Evolutionary conservation across 2,888 invertebrate genomes (phyloP), one percentile per base, ranked within the genome.

Genomic region (Saturnia japonica): DNA sequence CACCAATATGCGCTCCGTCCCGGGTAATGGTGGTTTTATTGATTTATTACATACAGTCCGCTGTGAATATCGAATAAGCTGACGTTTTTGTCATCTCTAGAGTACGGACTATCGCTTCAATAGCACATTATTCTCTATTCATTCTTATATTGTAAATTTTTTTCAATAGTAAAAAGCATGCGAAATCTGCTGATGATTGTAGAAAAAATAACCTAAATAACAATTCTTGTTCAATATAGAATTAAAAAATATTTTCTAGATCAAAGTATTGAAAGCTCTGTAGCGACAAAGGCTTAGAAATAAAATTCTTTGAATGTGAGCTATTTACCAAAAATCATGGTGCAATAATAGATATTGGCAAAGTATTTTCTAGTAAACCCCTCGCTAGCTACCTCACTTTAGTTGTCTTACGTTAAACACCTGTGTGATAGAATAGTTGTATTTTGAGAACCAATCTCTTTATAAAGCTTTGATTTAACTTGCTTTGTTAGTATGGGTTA

Each of bases 21-120:
- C 75, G 77, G 74, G 78, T 84, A 85, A 85, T 85, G 80, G 82
- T 77, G 77, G 73, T 78, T 77, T 82, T 82, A 84, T 82, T 82
- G 86, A 86, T 86, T 85, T 85, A 85, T 83, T 80, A 80, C 79
- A 77, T 76, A 75, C 78, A 77, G 77, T 79, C 80, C 73, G 78
- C 72, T 74, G 76, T 73, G 84, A 84, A 85, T 85, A 83, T 82
- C 79, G 82, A 82, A 78, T 83, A 80, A 82, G 80, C 78, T 85
- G 82, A 84, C 67, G 62, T 67, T 79, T 81, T 79, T 79, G 75
- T 74, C 76, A 74, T 79, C 78, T 74, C 77, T 60, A 28, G 77
- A 69, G 77, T 71, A 67, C 8, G 40, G 19, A 19, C 42, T 25
- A 42, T 43, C 25, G 42, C 51, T 67, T 67, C 64, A 64, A 22